Conservation (phyloP, 2,113 vertebrate species). For the Megatriorchis doriae region DNA sequence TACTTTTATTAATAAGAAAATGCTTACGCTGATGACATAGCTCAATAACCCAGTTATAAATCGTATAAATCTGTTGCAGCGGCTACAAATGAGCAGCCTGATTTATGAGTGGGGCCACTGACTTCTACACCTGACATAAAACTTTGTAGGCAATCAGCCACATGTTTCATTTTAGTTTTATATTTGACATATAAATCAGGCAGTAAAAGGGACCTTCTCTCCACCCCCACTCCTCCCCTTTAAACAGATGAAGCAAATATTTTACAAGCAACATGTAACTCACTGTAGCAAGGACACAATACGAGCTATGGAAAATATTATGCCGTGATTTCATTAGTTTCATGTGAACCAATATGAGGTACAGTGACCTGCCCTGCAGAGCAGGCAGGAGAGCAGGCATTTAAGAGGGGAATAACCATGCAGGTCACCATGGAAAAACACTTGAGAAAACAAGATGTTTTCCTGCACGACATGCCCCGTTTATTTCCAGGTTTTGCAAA, state of each 20-base stretch:
- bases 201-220: not conserved
- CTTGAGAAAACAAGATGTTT: not conserved
- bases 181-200: conserved; percentile 56
- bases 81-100: not conserved
- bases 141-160: conserved; percentile 48
- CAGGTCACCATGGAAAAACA: not conserved
- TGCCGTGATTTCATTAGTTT: not conserved
- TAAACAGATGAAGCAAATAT: not conserved
- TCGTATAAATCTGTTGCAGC: not conserved
- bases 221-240: not conserved
- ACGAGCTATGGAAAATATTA: conserved; percentile 40
- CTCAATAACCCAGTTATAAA: conserved; percentile 33
- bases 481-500: not conserved
- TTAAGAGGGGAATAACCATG: not conserved
- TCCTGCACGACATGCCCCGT: accelerated
- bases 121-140: conserved; percentile 61
- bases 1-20: conserved; percentile 10
- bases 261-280: conserved; percentile 18
- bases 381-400: not conserved
- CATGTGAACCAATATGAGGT: not conserved
- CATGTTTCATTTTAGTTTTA: conserved; percentile 55
- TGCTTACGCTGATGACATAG: not conserved
- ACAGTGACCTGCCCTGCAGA: not conserved
- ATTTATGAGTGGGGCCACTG: conserved; percentile 36
- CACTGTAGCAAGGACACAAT: conserved; percentile 9